These are phyloP conservation scores for Hylomyscus alleni DNA, from an alignment of 2,797 vertebrate species.

Conservation along the genomic window DNA sequence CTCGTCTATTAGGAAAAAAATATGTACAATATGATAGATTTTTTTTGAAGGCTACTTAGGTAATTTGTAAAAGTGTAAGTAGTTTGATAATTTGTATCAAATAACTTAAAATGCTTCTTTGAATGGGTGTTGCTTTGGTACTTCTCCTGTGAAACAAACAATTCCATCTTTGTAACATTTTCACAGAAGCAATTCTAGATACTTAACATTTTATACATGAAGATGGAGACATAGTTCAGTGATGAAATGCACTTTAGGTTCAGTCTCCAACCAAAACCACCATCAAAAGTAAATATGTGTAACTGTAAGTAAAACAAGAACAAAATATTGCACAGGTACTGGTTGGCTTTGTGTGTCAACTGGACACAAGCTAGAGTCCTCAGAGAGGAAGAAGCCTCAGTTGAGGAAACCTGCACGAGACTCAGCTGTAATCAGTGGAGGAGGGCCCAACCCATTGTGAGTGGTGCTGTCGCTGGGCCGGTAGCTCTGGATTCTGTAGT, in stretches of 20 bases:
- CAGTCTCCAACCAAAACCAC: neutral
- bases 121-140: neutral
- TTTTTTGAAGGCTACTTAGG: conserved; percentile 16
- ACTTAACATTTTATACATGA: neutral
- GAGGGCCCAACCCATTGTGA: neutral
- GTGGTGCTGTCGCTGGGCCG: neutral
- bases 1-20: neutral
- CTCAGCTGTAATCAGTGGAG: neutral
- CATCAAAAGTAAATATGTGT: neutral
- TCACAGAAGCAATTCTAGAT: conserved; percentile 43
- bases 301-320: conserved; percentile 6
- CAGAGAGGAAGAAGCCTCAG: neutral
- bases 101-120: neutral
- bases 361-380: neutral
- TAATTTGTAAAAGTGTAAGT: neutral
- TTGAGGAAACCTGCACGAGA: neutral
- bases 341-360: neutral
- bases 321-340: neutral
- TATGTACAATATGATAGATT: neutral
- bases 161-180: conserved; percentile 14
- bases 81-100: conserved; percentile 49
- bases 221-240: neutral
- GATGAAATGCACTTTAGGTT: neutral
- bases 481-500: neutral
- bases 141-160: neutral